phyloP scores from a whole-genome alignment of 2,113 vertebrate genomes.

The Oenanthe oenanthe region DNA sequence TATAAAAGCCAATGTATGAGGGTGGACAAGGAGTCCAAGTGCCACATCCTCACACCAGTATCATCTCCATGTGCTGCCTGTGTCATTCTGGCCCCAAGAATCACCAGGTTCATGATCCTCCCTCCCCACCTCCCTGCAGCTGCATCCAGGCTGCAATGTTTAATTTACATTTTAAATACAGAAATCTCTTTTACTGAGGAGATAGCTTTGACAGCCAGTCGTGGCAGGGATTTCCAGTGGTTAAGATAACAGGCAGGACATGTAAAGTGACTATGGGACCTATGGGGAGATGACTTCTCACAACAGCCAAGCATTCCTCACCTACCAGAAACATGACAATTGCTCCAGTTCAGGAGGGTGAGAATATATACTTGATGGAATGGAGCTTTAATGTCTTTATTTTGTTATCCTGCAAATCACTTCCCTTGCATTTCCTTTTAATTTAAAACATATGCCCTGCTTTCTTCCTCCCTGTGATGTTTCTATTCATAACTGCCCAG shows the following conservation, averaged over 20 bases:
- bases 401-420: background rate
- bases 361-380: background rate
- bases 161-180: background rate
- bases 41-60: background rate
- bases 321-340: background rate
- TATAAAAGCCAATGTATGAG: rapidly evolving
- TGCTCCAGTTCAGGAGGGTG: background rate
- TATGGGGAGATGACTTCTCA: background rate
- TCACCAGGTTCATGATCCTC: rapidly evolving
- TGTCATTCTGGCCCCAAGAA: background rate
- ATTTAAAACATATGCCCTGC: background rate
- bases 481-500: background rate
- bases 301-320: background rate
- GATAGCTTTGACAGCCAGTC: background rate
- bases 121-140: background rate
- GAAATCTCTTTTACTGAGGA: background rate
- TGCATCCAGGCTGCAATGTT: background rate
- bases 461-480: background rate
- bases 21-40: background rate
- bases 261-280: background rate
- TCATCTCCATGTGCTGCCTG: rapidly evolving
- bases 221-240: background rate
- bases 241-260: background rate
- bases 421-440: background rate
- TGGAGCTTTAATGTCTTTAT: background rate